Conservation (phyloP, 2,888 invertebrate genomes). For the Tenodera sinensis region DNA sequence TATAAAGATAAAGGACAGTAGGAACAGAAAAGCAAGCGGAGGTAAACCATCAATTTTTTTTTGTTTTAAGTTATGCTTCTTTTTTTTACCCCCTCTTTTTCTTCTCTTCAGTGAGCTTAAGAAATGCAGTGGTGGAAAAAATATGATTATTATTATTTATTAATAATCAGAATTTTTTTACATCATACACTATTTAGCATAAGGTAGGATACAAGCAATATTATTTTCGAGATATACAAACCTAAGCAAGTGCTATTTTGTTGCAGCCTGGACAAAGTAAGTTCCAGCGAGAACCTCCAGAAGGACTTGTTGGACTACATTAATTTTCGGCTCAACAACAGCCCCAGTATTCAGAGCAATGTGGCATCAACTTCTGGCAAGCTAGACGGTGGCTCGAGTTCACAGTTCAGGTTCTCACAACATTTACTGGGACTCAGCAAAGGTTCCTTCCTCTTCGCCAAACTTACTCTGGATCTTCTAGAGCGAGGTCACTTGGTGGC, state of each 20-base stretch:
- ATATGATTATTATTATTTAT: no score
- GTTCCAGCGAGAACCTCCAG: conserved; percentile 68
- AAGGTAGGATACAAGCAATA: background rate
- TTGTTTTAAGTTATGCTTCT: no score
- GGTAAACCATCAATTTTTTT: no score
- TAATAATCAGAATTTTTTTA: no score
- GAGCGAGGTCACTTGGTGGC: conserved; percentile 89
- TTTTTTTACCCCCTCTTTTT: no score
- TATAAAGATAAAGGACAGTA: no score
- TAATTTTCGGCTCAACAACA: conserved; percentile 73
- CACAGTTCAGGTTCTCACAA: conserved; percentile 76
- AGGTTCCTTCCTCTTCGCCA: conserved; percentile 89
- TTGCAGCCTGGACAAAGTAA: conserved; percentile 64
- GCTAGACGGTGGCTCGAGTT: conserved; percentile 54
- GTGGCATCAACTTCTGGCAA: conserved; percentile 64
- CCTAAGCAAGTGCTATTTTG: background rate
- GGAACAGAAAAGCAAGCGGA: no score
- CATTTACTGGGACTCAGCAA: conserved; percentile 79
- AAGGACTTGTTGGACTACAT: conserved; percentile 87
- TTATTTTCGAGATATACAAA: background rate
- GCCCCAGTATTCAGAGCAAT: conserved; percentile 80
- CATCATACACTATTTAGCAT: no score
- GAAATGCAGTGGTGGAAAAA: no score
- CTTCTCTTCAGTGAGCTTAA: no score
- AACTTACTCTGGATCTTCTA: conserved; percentile 85